These are phyloP conservation scores for Drosophila nigromelanica DNA, from an alignment of 1,140 invertebrate genomes.

Conservation along the genomic window DNA sequence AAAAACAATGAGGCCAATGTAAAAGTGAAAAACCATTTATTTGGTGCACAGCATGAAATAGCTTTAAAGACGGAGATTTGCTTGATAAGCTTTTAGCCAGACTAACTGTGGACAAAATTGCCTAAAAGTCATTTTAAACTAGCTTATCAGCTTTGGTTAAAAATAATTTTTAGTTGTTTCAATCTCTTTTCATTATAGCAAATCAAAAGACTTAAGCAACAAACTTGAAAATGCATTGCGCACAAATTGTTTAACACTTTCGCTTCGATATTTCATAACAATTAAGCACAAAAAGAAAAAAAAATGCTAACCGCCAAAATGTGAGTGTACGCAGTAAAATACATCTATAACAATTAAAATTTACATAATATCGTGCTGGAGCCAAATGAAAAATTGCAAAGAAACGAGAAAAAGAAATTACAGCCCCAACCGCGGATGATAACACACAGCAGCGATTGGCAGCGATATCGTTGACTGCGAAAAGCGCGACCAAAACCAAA, in stretches of 20 bases:
- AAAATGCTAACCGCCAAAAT: slow-evolving; percentile 17
- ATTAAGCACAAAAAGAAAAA: slow-evolving; percentile 4
- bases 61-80: slow-evolving; percentile 17
- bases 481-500: slow-evolving; percentile 40
- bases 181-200: slow-evolving; percentile 6
- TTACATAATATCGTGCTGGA: slow-evolving; percentile 49
- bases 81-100: slow-evolving; percentile 12
- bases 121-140: not conserved
- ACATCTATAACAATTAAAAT: slow-evolving; percentile 54
- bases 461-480: slow-evolving; percentile 46
- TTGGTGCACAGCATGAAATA: slow-evolving; percentile 28
- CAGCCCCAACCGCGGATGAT: slow-evolving; percentile 13
- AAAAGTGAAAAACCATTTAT: slow-evolving; percentile 42
- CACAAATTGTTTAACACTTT: slow-evolving; percentile 26
- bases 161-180: not conserved
- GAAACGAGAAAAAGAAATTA: slow-evolving; percentile 23
- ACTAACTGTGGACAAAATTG: not conserved
- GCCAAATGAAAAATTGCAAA: slow-evolving; percentile 47
- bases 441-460: slow-evolving; percentile 12
- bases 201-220: slow-evolving; percentile 72
- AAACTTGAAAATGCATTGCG: slow-evolving; percentile 46
- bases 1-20: slow-evolving; percentile 20
- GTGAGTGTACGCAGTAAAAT: slow-evolving; percentile 35
- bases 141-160: slow-evolving; percentile 6
- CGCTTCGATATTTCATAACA: slow-evolving; percentile 30